Base-by-base conservation (phyloP, 2,888 invertebrate species). In the Caenorhabditis macrosperma region DNA sequence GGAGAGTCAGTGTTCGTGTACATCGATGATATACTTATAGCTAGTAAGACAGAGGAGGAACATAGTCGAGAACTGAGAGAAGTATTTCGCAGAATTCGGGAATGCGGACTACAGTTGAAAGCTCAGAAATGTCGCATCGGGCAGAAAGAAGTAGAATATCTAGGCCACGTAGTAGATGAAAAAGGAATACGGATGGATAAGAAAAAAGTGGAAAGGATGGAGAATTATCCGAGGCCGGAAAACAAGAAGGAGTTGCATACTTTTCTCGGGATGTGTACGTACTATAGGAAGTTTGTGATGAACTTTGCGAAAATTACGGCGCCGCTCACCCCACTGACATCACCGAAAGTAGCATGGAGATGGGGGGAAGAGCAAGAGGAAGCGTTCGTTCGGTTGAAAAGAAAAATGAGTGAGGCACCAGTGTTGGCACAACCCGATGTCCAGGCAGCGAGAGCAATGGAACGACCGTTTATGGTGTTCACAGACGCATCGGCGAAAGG, bases 11-110 rank as follows among this genome's bases (percentile, higher is more conserved):
- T 75, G 0, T 69, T 41, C 17, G 69, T 81, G 15, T 87, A 88
- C 61, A 35, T 88, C 1, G 86, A 88, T 48, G 88, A 88, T 46
- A 46, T 88, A 3, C 17, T 87, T 15, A 66, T 86, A 5, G 81
- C 75, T 5, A 82, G 77, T 6, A 54, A 69, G 12, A 63, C 72
- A 0, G 46, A 35, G 15, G 77, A 79, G 9, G 66, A 81, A 17
- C 86, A 86, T 26, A 5, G 41, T n/a, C 15, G 38, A 10, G 68
- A 77, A 17, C 4, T 86, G 9, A 15, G 20, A 26, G 41, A 64
- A 12, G 78, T 85, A 4, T 50, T 86, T 30, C 2, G 28, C 6
- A 30, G 57, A 35, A 55, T 67, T 2, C 28, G 67, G n/a, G 24
- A 30, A 5, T 22, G 55, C 9, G 67, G 57, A n/a, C 12, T 66